These are phyloP conservation scores for Acropternis orthonyx DNA, from an alignment of 2,797 vertebrate species.

Conservation along the genomic window DNA sequence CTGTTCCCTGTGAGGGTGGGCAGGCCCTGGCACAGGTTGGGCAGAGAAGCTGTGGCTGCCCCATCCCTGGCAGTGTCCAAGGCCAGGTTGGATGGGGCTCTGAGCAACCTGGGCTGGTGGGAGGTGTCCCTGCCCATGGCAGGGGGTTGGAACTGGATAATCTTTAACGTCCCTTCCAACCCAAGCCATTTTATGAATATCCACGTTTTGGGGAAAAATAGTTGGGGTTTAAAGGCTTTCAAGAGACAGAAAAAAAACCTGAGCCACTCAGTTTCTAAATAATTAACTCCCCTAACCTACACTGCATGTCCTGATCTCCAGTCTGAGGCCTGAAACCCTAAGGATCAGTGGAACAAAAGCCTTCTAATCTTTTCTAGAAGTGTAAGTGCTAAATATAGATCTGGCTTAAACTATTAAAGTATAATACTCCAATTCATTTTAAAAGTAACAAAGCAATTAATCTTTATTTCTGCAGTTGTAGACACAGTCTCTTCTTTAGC, in stretches of 20 bases:
- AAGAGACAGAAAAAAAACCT: neutral
- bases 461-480: neutral
- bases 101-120: fast-evolving
- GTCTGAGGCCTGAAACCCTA: neutral
- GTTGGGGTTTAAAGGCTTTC: neutral
- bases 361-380: slow-evolving; percentile 21
- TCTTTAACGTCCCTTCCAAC: neutral
- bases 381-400: slow-evolving; percentile 16
- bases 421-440: neutral
- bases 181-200: neutral
- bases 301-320: neutral
- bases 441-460: neutral
- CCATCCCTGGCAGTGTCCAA: fast-evolving
- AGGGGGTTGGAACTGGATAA: fast-evolving
- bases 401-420: neutral
- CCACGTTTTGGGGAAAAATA: neutral
- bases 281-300: neutral
- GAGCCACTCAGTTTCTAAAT: neutral
- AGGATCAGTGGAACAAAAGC: neutral
- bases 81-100: neutral
- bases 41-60: neutral
- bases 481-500: neutral
- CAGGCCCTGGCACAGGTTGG: neutral
- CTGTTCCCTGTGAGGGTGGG: fast-evolving
- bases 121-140: neutral